These are phyloP conservation scores for mouse (Mus musculus) DNA, from an alignment of 2,113 vertebrate species.

Conservation along the genomic window GRCm39 chr6:100949001-100949500, in stretches of 20 bases:
- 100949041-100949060: background rate
- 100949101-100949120: background rate
- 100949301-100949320: background rate
- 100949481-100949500: background rate
- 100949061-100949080: background rate
- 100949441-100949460: no score
- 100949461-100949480: background rate
- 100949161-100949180: background rate
- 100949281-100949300: background rate
- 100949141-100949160: background rate
- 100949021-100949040: background rate
- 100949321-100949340: background rate
- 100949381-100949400: background rate
- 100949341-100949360: background rate
- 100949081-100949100: background rate
- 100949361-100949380: background rate
- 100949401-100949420: background rate
- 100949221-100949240: background rate
- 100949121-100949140: background rate
- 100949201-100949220: background rate
- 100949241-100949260: background rate
- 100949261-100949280: background rate
- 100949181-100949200: background rate
- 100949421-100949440: background rate
- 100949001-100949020: background rate